Evolutionary conservation across 2,113 vertebrate species (phyloP).

Genomic region (Hippopotamus amphibius): DNA sequence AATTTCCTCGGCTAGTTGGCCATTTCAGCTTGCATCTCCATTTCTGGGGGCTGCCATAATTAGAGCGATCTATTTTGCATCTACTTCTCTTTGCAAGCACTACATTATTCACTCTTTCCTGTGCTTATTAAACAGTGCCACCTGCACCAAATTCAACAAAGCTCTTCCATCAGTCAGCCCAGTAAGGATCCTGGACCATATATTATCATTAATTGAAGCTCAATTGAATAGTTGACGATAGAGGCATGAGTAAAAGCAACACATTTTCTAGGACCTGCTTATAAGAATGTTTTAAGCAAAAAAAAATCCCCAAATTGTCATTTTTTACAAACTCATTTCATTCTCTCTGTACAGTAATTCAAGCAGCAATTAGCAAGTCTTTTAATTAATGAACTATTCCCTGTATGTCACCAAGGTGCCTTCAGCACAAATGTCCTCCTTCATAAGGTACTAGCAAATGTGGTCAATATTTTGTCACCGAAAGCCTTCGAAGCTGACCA

Average conservation of each 20-base stretch:
- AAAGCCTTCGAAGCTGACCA: slow-evolving; percentile 79
- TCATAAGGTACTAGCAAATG: slow-evolving; percentile 84
- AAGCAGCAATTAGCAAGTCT: slow-evolving; percentile 89
- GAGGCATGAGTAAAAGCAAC: slow-evolving; percentile 83
- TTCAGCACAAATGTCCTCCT: slow-evolving; percentile 85
- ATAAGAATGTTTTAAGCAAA: slow-evolving; percentile 86
- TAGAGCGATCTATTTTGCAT: slow-evolving; percentile 89
- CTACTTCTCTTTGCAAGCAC: slow-evolving; percentile 89
- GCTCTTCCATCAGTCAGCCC: slow-evolving; percentile 87
- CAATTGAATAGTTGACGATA: slow-evolving; percentile 87
- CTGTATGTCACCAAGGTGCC: slow-evolving; percentile 87
- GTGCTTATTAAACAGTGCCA: slow-evolving; percentile 91
- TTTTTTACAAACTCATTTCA: slow-evolving; percentile 86
- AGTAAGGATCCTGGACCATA: slow-evolving; percentile 87
- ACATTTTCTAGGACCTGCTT: slow-evolving; percentile 84
- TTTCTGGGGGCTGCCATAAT: slow-evolving; percentile 87
- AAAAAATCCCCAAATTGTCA: slow-evolving; percentile 84
- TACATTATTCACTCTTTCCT: slow-evolving; percentile 90
- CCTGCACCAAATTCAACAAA: slow-evolving; percentile 90
- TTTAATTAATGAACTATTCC: slow-evolving; percentile 90
- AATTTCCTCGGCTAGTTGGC: slow-evolving; percentile 85
- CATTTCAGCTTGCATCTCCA: slow-evolving; percentile 87
- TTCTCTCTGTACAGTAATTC: slow-evolving; percentile 86
- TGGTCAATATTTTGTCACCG: slow-evolving; percentile 89
- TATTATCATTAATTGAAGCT: slow-evolving; percentile 89